A percentile compares a stretch with the other conserved stretches of the same genome.
Evolutionary conservation across 2,888 invertebrate species (phyloP).

Genomic region (Drosophila acutilabella): DNA sequence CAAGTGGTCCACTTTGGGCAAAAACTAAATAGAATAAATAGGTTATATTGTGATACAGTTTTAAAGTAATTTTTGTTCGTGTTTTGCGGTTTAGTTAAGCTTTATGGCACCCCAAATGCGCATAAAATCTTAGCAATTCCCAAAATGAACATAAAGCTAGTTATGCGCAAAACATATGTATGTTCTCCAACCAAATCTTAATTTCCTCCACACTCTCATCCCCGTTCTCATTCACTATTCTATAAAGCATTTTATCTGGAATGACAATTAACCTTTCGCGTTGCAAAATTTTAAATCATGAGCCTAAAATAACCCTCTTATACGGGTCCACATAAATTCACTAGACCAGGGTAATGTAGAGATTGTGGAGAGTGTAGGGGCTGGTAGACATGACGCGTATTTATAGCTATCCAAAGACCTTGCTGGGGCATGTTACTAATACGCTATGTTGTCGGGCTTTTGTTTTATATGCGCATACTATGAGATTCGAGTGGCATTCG

Average conservation of each 20-base stretch:
- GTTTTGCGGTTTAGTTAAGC: slow-evolving; percentile 42
- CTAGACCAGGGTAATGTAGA: background rate
- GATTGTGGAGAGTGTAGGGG: slow-evolving; percentile 4
- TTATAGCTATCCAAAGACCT: slow-evolving; percentile 72
- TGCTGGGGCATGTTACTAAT: slow-evolving; percentile 69
- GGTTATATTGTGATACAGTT: background rate
- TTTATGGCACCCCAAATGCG: slow-evolving; percentile 67
- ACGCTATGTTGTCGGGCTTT: slow-evolving; percentile 59
- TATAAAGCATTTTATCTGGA: slow-evolving; percentile 68
- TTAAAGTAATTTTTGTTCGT: slow-evolving; percentile 20
- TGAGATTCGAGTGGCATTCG: slow-evolving; percentile 35
- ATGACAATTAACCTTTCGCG: slow-evolving; percentile 73
- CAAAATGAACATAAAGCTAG: slow-evolving; percentile 58
- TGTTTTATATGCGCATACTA: slow-evolving; percentile 41
- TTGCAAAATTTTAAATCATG: slow-evolving; percentile 74
- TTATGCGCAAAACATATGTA: slow-evolving; percentile 47
- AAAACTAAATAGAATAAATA: background rate
- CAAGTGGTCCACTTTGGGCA: slow-evolving; percentile 9
- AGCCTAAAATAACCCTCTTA: slow-evolving; percentile 64
- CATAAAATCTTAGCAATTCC: slow-evolving; percentile 72
- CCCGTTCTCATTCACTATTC: slow-evolving; percentile 3
- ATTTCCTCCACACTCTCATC: background rate
- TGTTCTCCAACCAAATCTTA: background rate
- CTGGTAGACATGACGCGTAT: slow-evolving; percentile 70
- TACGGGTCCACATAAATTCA: slow-evolving; percentile 63